A percentile compares a stretch with the other conserved stretches of the same genome.
Evolutionary conservation across 2,113 vertebrate species (phyloP).

Genomic region (Echinops telfairi): DNA sequence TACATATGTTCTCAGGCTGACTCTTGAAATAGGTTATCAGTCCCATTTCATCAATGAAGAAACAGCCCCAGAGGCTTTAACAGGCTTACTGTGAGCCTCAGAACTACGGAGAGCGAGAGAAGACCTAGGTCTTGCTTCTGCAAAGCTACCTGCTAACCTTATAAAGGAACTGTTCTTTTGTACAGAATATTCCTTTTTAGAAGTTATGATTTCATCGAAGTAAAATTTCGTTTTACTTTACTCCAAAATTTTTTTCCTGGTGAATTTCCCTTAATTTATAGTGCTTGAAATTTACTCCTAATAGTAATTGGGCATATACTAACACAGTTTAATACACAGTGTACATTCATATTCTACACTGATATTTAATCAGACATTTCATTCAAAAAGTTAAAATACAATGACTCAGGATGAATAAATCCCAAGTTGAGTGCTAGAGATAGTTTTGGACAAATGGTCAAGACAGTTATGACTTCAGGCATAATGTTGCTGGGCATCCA

Average conservation of each 20-base stretch:
- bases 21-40: not conserved
- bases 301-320: conserved; percentile 18
- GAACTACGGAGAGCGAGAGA: not conserved
- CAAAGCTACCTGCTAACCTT: not conserved
- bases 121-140: not conserved
- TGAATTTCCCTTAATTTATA: conserved; percentile 19
- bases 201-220: not conserved
- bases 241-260: too few relatives aligned
- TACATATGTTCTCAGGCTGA: not conserved
- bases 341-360: not conserved
- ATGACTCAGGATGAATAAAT: conserved; percentile 16
- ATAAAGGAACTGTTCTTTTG: conserved; percentile 30
- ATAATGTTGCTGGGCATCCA: not conserved
- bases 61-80: conserved; percentile 19
- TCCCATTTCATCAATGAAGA: conserved; percentile 17
- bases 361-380: conserved; percentile 6
- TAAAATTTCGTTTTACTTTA: not conserved
- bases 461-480: conserved; percentile 36
- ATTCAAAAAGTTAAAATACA: not conserved
- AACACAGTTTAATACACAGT: not conserved
- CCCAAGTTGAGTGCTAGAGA: conserved; percentile 25
- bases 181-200: conserved; percentile 18
- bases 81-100: not conserved
- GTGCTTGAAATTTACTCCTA: conserved; percentile 30
- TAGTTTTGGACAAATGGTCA: conserved; percentile 37